Percentiles rank a stretch among this genome's conserved stretches.
Conservation (phyloP, 2,113 vertebrate species). For the Entomyzon cyanotis region DNA sequence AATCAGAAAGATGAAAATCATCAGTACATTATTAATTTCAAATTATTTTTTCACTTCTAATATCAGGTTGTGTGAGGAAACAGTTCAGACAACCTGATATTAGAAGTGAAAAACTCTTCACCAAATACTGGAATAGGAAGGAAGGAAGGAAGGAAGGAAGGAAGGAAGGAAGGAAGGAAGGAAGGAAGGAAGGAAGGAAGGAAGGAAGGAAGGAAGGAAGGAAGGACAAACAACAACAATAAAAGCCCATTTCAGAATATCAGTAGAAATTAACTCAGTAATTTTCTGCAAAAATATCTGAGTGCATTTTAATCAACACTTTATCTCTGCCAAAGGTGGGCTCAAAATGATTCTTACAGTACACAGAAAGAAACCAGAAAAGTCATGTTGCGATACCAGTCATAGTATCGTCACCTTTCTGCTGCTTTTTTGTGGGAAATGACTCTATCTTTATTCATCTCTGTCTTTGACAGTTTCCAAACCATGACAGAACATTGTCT, state of each 20-base stretch:
- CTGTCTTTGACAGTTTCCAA: not conserved
- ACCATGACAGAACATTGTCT: not conserved
- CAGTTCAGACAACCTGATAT: no score
- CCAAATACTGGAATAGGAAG: not conserved
- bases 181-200: no score
- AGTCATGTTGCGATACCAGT: not conserved
- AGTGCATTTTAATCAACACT: not conserved
- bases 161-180: no score
- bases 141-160: no score
- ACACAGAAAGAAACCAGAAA: not conserved
- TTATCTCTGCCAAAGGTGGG: not conserved
- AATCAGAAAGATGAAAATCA: not conserved
- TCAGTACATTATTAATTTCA: not conserved
- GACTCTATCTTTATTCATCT: not conserved
- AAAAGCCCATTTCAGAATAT: not conserved
- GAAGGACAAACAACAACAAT: not conserved
- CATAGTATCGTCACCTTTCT: not conserved
- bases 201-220: no score
- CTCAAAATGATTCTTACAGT: not conserved
- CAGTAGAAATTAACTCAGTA: not conserved
- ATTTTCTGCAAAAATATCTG: not conserved
- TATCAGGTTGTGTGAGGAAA: not conserved
- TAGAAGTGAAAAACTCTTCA: not conserved
- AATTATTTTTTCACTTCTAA: not conserved
- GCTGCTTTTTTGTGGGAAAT: not conserved